Evolutionary conservation across 2,113 vertebrate species (phyloP), one percentile per base, ranked within the genome.

Genomic region (Morone chrysops): DNA sequence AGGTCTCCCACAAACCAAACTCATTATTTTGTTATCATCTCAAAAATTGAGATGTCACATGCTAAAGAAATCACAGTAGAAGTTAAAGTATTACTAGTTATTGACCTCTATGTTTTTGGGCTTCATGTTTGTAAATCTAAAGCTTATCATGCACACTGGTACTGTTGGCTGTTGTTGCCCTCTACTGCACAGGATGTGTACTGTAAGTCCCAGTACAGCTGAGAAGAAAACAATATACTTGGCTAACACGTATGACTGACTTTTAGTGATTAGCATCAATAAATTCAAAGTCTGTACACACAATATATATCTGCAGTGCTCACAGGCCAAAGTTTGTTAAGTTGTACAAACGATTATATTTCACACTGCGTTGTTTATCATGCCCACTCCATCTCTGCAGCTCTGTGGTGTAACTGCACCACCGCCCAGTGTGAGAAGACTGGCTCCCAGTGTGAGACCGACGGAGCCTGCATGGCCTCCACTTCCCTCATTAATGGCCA

Each of bases 401-500:
- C 95, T 89, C 90, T 99, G 85, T 92, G 96, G 53, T 99, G 98
- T 80, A 94, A 97, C 43, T 99, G 98, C 91, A 97, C 97, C 2
- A 87, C 80, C 6, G 71, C 86, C 31, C 93, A 92, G 86, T 99
- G 98, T 90, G 94, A 96, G 68, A 97, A 96, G 93, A 91, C 94
- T 2, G 97, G 97, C 87, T 96, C 93, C 92, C 96, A 95, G 0
- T 99, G 98, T 25, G 96, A 98, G 83, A 99, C 98, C 0, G 97
- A 98, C 12, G 98, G 98, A 0, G 97, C 97, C 11, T 99, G 98
- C 93, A 97, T 97, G 96, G 97, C 97, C 63, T 98, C 97, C 0
- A 97, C 96, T 50, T 97, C 97, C 85, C 94, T 97, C 91, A 95
- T 97, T 45, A 92, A 96, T 0, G 97, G 97, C 0, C 86, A 96